A percentile compares a stretch with the other conserved stretches of the same genome.
phyloP scores from a whole-genome alignment of 2,888 invertebrate genomes.

The Mythimna ferrago region DNA sequence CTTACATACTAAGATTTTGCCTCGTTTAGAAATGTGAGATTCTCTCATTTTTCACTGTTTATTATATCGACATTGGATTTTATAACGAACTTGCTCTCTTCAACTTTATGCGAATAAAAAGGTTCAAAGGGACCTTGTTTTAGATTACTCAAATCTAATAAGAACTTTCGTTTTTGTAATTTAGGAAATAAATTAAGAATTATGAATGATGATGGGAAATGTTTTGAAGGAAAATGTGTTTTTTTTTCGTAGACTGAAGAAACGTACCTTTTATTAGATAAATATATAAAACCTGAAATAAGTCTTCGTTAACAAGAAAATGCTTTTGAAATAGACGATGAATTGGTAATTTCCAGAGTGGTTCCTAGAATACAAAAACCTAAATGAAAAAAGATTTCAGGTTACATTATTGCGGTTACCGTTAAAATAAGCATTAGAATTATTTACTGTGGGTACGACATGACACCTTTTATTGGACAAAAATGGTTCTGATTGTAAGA shows the following conservation, averaged over 20 bases:
- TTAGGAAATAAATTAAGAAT: constrained; percentile 40
- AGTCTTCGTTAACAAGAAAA: background rate
- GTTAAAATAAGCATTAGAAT: too few relatives aligned
- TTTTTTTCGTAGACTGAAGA: background rate
- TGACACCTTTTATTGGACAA: background rate
- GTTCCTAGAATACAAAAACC: background rate
- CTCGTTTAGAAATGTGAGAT: constrained; percentile 5
- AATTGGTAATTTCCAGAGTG: background rate
- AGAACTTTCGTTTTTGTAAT: constrained; percentile 48
- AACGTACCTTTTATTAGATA: background rate
- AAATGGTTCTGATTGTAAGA: background rate
- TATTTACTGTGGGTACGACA: too few relatives aligned
- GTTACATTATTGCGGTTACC: background rate
- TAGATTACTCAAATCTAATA: constrained; percentile 40
- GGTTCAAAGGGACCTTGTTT: constrained; percentile 42
- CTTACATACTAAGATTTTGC: constrained; percentile 14
- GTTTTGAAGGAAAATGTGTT: constrained; percentile 11
- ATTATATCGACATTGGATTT: constrained; percentile 9
- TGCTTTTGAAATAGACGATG: constrained; percentile 1
- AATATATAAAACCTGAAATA: background rate
- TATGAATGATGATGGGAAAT: constrained; percentile 25
- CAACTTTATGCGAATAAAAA: constrained; percentile 29
- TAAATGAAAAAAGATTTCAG: background rate
- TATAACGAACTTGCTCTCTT: constrained; percentile 33
- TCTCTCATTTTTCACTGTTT: constrained; percentile 32